A percentile compares a stretch with the other conserved stretches of the same genome.
Conservation (phyloP, 2,888 invertebrate genomes). For the Graphium colonna region DNA sequence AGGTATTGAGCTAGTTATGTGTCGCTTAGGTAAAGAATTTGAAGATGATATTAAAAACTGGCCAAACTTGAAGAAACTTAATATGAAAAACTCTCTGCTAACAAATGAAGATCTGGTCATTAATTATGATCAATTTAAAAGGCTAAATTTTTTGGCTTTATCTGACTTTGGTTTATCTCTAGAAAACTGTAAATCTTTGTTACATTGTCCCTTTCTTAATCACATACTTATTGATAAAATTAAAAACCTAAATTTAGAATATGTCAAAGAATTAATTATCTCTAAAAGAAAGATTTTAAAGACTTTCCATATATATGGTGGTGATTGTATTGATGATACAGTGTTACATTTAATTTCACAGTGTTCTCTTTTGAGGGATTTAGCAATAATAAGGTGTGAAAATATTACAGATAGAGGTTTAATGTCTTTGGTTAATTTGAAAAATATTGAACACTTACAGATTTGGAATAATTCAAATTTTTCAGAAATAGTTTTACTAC, state of each 20-base stretch:
- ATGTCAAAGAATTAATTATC: constrained; percentile 50
- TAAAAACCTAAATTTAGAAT: constrained; percentile 50
- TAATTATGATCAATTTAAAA: constrained; percentile 52
- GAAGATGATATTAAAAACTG: constrained; percentile 52
- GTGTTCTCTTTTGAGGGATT: constrained; percentile 54
- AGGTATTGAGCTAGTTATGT: constrained; percentile 67
- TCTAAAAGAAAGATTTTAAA: constrained; percentile 49
- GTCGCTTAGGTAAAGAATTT: constrained; percentile 56
- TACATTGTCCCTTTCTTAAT: constrained; percentile 53
- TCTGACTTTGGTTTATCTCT: constrained; percentile 65
- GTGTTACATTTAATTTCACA: constrained; percentile 52
- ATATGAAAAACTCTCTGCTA: constrained; percentile 61
- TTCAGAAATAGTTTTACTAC: constrained; percentile 50
- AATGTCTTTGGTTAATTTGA: constrained; percentile 44
- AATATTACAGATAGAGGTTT: constrained; percentile 61
- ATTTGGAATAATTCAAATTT: constrained; percentile 70
- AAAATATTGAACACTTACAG: constrained; percentile 52
- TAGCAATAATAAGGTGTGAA: constrained; percentile 66
- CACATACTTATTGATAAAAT: constrained; percentile 70
- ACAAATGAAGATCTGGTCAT: constrained; percentile 46
- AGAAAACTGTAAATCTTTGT: constrained; percentile 53
- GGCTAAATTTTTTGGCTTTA: constrained; percentile 52
- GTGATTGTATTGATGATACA: constrained; percentile 55
- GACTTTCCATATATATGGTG: constrained; percentile 64
- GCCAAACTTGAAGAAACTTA: constrained; percentile 57